These are phyloP conservation scores for Sebastes steindachneri DNA, from an alignment of 2,797 vertebrate species.

Conservation along the genomic window DNA sequence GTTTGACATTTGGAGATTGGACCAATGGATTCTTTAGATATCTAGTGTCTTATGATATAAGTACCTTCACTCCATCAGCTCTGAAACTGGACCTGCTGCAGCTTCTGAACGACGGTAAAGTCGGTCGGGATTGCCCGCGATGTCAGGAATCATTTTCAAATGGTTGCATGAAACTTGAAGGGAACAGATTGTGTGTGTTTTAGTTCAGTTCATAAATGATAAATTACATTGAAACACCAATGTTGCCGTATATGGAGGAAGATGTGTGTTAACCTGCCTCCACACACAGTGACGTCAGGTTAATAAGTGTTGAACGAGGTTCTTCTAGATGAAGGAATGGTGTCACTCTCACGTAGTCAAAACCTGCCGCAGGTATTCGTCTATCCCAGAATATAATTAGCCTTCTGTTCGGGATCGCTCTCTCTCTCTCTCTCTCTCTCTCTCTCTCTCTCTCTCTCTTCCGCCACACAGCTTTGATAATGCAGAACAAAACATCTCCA, in stretches of 20 bases:
- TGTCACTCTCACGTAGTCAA: background rate
- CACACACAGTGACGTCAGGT: background rate
- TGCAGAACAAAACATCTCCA: conserved; percentile 36
- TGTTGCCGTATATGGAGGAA: background rate
- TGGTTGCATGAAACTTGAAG: background rate
- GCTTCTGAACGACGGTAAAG: too few species aligned
- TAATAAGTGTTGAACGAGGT: too few species aligned
- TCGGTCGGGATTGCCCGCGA: too few species aligned
- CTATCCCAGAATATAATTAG: conserved; percentile 13
- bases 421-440: too few species aligned
- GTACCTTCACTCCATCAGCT: too few species aligned
- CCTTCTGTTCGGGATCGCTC: conserved; percentile 8
- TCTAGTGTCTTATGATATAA: too few species aligned
- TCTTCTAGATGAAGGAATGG: background rate
- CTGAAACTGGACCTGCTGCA: too few species aligned
- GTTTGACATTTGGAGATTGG: too few species aligned
- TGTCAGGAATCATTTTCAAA: background rate
- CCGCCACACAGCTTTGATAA: conserved; percentile 39
- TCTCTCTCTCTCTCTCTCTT: background rate
- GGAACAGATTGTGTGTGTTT: background rate
- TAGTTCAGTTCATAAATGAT: background rate
- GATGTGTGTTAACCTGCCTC: background rate
- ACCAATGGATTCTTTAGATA: too few species aligned
- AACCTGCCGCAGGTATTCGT: conserved; percentile 1
- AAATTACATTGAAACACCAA: background rate